These are phyloP conservation scores for Selenia dentaria DNA, from an alignment of 2,888 invertebrate species.

Conservation along the genomic window DNA sequence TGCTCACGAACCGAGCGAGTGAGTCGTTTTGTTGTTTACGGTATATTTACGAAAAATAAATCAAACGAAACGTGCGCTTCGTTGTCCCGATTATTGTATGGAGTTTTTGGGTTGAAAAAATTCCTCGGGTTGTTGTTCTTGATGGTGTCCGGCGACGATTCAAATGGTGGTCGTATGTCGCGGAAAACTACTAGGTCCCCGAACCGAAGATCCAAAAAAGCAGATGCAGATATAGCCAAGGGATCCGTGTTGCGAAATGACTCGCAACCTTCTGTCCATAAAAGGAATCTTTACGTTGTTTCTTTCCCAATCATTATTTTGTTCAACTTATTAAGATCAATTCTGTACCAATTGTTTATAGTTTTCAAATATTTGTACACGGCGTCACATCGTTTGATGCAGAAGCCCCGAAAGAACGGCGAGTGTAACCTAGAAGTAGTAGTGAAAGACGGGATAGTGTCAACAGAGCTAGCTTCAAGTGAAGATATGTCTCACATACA, in stretches of 20 bases:
- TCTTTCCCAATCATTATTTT: conserved; percentile 94
- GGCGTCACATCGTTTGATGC: conserved; percentile 90
- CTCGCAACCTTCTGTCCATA: conserved; percentile 91
- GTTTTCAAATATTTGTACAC: conserved; percentile 94
- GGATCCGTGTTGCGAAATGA: conserved; percentile 85
- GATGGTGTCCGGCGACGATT: conserved; percentile 85
- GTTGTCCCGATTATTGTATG: conserved; percentile 73
- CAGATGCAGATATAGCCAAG: conserved; percentile 85
- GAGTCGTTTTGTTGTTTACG: conserved; percentile 3
- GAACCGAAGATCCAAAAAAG: conserved; percentile 86
- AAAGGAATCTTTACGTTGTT: conserved; percentile 94
- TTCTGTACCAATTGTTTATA: conserved; percentile 94
- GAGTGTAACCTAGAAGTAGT: conserved; percentile 85
- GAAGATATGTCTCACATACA: conserved; percentile 81
- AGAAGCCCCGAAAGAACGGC: conserved; percentile 84
- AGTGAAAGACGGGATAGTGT: conserved; percentile 80
- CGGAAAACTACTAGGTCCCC: conserved; percentile 88
- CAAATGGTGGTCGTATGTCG: conserved; percentile 86
- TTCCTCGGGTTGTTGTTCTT: conserved; percentile 72
- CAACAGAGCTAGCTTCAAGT: conserved; percentile 74
- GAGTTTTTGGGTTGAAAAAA: conserved; percentile 69
- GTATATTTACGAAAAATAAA: conserved; percentile 29
- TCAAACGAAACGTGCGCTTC: conserved; percentile 66
- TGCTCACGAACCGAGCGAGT: neutral
- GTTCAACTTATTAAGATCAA: conserved; percentile 92